Evolutionary conservation across 2,797 vertebrate species (phyloP), one percentile per base, ranked within the genome.

Genomic region (Acanthornis magna): DNA sequence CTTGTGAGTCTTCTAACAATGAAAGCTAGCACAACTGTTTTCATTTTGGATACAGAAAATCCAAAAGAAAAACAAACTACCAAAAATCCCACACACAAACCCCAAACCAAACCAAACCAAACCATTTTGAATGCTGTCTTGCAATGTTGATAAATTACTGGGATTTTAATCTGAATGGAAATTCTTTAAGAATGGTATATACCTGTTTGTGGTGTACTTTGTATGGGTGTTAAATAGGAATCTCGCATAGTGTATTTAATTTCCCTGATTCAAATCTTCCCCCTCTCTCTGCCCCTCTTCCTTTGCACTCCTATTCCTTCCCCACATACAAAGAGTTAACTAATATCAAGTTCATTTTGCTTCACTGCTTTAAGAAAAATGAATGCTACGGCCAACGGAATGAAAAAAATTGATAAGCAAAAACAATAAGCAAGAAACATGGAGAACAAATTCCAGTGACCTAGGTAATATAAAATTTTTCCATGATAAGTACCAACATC

Each of bases 341-440:
- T 85, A 85, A 54, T 58, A 67, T 16, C 34, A 0, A 82, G 36
- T 95, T 96, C 89, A 95, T 95, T 96, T 89, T 94, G 66, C 88
- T 95, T 95, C 86, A 72, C 71, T 94, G 75, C 82, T 91, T 93
- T 90, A 54, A 85, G 85, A 95, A 72, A 88, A 95, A 81, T 27
- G 51, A 95, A 86, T 85, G 15, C 38, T 71, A 3, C 66, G 54
- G 85, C 93, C 76, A 97, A 58, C 0, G 5, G 87, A 96, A 90
- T 78, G 57, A 92, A 94, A 97, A 91, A 85, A 90, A 2, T 38
- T 67, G 79, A 95, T 90, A 92, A 95, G 88, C 96, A 95, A 91
- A 96, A 97, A 71, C 77, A 95, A 96, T 96, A 94, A 91, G 73
- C 93, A 96, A 23, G 89, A 95, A 96, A 97, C 43, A 54, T 92